These are phyloP conservation scores for Donacobius atricapilla DNA, from an alignment of 2,113 vertebrate genomes.

Conservation along the genomic window DNA sequence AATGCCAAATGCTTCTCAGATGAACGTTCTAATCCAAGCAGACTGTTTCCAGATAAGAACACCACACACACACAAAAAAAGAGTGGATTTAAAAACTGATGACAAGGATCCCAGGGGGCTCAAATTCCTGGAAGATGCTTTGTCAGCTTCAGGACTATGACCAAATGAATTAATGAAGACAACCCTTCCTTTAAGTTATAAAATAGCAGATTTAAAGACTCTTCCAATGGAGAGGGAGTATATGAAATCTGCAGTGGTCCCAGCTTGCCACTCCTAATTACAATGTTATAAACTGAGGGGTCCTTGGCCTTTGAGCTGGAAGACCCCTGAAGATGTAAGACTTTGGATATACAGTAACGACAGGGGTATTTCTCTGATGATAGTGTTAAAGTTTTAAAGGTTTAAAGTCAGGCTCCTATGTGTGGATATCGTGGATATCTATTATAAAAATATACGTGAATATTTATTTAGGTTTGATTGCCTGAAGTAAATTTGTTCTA, in stretches of 20 bases:
- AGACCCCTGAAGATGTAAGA: not conserved
- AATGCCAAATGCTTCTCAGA: slow-evolving; percentile 45
- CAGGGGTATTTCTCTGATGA: not conserved
- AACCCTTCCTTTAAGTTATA: slow-evolving; percentile 67
- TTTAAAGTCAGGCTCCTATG: not conserved
- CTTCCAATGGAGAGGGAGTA: slow-evolving; percentile 65
- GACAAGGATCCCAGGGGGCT: slow-evolving; percentile 63
- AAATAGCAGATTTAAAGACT: slow-evolving; percentile 78
- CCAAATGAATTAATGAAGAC: slow-evolving; percentile 73
- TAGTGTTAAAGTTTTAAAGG: not conserved
- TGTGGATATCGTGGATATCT: not conserved
- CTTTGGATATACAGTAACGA: not conserved
- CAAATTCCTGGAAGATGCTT: slow-evolving; percentile 69
- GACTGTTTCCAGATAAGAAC: slow-evolving; percentile 47
- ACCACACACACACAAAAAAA: not conserved
- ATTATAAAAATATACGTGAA: not conserved
- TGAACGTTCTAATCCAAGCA: slow-evolving; percentile 49
- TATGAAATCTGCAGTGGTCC: slow-evolving; percentile 72
- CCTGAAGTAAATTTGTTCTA: not conserved
- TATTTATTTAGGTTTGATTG: not conserved
- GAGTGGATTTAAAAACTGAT: slow-evolving; percentile 62
- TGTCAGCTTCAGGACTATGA: slow-evolving; percentile 70
- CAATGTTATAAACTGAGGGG: slow-evolving; percentile 70
- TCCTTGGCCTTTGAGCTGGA: slow-evolving; percentile 50
- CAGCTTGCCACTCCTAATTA: slow-evolving; percentile 70